phyloP scores from a whole-genome alignment of 2,888 invertebrate genomes.

The Netelia fuscicornis region DNA sequence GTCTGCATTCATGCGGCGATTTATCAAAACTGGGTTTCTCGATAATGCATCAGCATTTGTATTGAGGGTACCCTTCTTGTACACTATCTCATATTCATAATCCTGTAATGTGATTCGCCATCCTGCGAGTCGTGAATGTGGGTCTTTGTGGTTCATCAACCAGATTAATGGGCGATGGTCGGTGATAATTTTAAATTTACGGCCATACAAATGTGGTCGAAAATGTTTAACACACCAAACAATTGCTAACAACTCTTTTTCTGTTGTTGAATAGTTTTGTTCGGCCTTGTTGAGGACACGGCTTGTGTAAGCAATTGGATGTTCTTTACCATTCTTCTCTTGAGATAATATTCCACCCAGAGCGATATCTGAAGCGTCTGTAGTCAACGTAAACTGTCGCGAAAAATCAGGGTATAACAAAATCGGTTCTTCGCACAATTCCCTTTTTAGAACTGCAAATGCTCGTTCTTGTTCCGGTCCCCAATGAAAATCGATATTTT shows the following conservation, averaged over 20 bases:
- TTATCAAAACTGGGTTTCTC: neutral
- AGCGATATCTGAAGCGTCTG: constrained; percentile 78
- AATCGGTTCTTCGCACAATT: constrained; percentile 46
- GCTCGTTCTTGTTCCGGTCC: constrained; percentile 53
- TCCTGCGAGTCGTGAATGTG: constrained; percentile 73
- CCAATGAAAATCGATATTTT: constrained; percentile 71
- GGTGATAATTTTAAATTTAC: constrained; percentile 78
- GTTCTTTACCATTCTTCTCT: constrained; percentile 70
- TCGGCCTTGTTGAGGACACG: constrained; percentile 78
- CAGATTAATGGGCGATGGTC: constrained; percentile 80
- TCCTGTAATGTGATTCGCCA: constrained; percentile 78
- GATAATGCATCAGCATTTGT: neutral
- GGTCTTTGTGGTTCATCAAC: constrained; percentile 78
- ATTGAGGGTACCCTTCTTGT: constrained; percentile 73
- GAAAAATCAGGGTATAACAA: constrained; percentile 76
- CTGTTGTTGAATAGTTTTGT: constrained; percentile 80
- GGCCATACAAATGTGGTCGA: constrained; percentile 81
- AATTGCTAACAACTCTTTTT: constrained; percentile 81
- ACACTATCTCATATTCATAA: constrained; percentile 77
- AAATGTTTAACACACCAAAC: constrained; percentile 80
- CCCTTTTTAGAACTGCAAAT: constrained; percentile 46
- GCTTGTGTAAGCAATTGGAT: constrained; percentile 80
- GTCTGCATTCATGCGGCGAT: too few relatives aligned
- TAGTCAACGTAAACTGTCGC: constrained; percentile 75
- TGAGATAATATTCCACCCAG: constrained; percentile 76